phyloP scores from a whole-genome alignment of 2,797 vertebrate species.

The Microchirus variegatus region DNA sequence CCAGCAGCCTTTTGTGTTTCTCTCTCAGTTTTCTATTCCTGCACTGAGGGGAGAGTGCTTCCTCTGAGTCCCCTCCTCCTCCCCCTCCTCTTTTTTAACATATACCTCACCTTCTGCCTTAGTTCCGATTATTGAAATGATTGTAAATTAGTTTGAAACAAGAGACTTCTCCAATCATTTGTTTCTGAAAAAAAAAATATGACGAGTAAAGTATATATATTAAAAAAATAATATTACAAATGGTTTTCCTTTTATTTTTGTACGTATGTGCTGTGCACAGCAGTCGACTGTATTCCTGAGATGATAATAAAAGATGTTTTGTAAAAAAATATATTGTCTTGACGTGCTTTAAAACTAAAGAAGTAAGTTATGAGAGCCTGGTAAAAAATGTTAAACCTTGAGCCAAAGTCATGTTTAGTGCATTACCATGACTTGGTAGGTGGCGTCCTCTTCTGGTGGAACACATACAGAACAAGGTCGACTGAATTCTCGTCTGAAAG shows the following conservation, averaged over 20 bases:
- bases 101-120: slow-evolving; percentile 91
- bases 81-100: slow-evolving; percentile 77
- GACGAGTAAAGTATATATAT: slow-evolving; percentile 62
- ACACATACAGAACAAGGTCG: not conserved
- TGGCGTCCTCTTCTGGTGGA: slow-evolving; percentile 46
- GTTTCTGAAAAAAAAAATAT: slow-evolving; percentile 82
- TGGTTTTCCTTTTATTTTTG: slow-evolving; percentile 93
- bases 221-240: slow-evolving; percentile 84
- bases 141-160: slow-evolving; percentile 87
- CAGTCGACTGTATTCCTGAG: slow-evolving; percentile 89
- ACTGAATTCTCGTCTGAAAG: not conserved
- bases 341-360: not conserved
- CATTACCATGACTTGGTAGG: not conserved
- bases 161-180: slow-evolving; percentile 85
- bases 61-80: slow-evolving; percentile 79
- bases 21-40: slow-evolving; percentile 86
- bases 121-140: slow-evolving; percentile 85
- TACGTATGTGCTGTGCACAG: slow-evolving; percentile 98
- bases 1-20: slow-evolving; percentile 76
- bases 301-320: slow-evolving; percentile 87
- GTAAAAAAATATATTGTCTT: slow-evolving; percentile 69
- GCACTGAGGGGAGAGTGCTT: slow-evolving; percentile 84
- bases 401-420: not conserved
- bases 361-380: not conserved
- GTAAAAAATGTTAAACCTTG: not conserved